Percentiles rank a stretch among this genome's conserved stretches.
Evolutionary conservation across 1,140 invertebrate genomes (phyloP).

Genomic region (Whitmania pigra): DNA sequence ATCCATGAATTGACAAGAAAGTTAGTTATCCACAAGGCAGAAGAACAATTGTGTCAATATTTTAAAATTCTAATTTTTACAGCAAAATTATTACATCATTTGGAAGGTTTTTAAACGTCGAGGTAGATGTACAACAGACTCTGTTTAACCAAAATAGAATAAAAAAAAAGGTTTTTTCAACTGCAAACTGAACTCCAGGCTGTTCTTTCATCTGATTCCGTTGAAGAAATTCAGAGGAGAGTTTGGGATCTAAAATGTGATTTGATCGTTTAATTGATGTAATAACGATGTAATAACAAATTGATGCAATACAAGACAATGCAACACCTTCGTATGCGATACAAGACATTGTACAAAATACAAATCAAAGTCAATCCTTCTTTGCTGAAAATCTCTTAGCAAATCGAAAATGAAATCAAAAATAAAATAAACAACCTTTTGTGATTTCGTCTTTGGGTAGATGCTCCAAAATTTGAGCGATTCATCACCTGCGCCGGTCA

Average conservation of each 20-base stretch:
- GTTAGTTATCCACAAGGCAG: too few relatives aligned
- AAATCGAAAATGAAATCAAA: too few relatives aligned
- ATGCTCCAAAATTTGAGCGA: slow-evolving; percentile 89
- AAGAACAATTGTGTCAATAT: too few relatives aligned
- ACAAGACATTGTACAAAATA: neutral
- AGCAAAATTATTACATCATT: too few relatives aligned
- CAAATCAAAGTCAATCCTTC: neutral
- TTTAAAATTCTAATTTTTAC: too few relatives aligned
- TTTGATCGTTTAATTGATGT: neutral
- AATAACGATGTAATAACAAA: neutral
- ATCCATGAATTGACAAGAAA: too few relatives aligned
- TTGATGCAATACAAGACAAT: neutral
- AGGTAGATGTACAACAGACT: too few relatives aligned
- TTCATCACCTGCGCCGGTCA: slow-evolving; percentile 86
- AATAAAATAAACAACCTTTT: slow-evolving; percentile 5
- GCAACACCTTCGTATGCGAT: neutral
- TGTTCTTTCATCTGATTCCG: neutral
- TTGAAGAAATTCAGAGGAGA: slow-evolving; percentile 16
- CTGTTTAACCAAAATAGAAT: too few relatives aligned
- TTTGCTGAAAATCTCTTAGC: neutral
- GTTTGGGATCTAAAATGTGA: neutral
- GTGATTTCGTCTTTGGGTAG: slow-evolving; percentile 50
- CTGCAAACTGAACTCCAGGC: too few relatives aligned
- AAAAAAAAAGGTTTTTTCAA: too few relatives aligned
- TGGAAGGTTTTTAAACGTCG: too few relatives aligned